Percentiles rank a stretch among this genome's conserved stretches.
These are phyloP conservation scores for Distichodus sexfasciatus DNA, from an alignment of 2,797 vertebrate species.

Conservation along the genomic window DNA sequence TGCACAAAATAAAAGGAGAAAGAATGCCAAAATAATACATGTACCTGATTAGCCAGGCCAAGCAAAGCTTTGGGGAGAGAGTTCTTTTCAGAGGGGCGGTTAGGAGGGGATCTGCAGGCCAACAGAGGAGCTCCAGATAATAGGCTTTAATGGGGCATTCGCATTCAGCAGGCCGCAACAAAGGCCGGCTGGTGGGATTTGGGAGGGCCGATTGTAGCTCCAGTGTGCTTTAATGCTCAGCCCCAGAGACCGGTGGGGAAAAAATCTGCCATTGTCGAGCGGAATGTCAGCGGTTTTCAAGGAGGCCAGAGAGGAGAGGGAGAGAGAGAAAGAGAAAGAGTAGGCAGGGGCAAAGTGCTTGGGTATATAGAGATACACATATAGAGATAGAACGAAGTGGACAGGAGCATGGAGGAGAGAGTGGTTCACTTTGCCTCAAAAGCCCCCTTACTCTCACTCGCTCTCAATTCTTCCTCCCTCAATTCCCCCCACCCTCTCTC, in stretches of 20 bases:
- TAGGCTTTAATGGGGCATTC: slow-evolving; percentile 66
- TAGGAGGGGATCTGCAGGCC: slow-evolving; percentile 43
- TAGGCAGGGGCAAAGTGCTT: background rate
- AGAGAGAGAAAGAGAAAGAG: slow-evolving; percentile 26
- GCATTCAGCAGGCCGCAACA: slow-evolving; percentile 58
- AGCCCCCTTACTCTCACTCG: background rate
- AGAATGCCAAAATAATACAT: slow-evolving; percentile 41
- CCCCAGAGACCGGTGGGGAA: slow-evolving; percentile 48
- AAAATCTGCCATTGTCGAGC: slow-evolving; percentile 51
- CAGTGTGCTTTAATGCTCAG: slow-evolving; percentile 51
- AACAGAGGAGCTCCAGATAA: slow-evolving; percentile 59
- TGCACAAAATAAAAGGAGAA: slow-evolving; percentile 13
- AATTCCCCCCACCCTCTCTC: too few species aligned
- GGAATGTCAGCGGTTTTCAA: slow-evolving; percentile 54
- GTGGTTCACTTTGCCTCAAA: slow-evolving; percentile 4
- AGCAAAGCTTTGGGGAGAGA: slow-evolving; percentile 40
- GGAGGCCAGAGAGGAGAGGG: slow-evolving; percentile 46
- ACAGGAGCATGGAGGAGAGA: background rate
- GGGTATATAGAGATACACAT: background rate
- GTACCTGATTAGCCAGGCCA: slow-evolving; percentile 50
- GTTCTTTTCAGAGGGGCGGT: slow-evolving; percentile 35
- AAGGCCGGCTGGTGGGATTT: slow-evolving; percentile 54
- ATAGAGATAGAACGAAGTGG: background rate
- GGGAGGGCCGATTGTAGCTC: slow-evolving; percentile 53
- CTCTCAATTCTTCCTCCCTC: too few species aligned